These are phyloP conservation scores for Lucilia cuprina DNA, from an alignment of 1,140 invertebrate species.

Conservation along the genomic window DNA sequence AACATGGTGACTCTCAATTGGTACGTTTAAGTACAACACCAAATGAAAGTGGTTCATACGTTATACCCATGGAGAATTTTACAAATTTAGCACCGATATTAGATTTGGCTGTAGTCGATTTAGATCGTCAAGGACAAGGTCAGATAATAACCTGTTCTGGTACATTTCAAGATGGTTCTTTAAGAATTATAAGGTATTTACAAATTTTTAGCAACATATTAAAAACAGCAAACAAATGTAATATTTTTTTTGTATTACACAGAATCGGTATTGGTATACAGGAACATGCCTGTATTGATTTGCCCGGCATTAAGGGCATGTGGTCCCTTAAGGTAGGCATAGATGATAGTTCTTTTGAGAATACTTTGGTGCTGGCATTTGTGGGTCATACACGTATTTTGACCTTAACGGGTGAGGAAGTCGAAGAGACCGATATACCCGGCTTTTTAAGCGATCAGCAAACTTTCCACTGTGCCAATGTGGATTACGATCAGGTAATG, in stretches of 20 bases:
- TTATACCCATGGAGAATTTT: slow-evolving; percentile 94
- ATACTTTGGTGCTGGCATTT: slow-evolving; percentile 91
- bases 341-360: slow-evolving; percentile 70
- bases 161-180: slow-evolving; percentile 94
- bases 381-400: slow-evolving; percentile 93
- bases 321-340: slow-evolving; percentile 87
- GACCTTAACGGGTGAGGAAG: slow-evolving; percentile 90
- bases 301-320: slow-evolving; percentile 96
- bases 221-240: slow-evolving; percentile 81
- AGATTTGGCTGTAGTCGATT: slow-evolving; percentile 97
- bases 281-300: slow-evolving; percentile 96
- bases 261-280: slow-evolving; percentile 97
- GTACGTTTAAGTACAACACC: slow-evolving; percentile 87
- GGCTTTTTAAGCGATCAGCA: slow-evolving; percentile 91
- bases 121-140: slow-evolving; percentile 96
- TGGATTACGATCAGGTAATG: slow-evolving; percentile 78
- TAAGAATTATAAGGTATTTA: slow-evolving; percentile 81
- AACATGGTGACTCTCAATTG: slow-evolving; percentile 95
- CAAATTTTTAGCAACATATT: slow-evolving; percentile 69
- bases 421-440: slow-evolving; percentile 93
- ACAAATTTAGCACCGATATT: slow-evolving; percentile 97
- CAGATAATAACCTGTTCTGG: slow-evolving; percentile 98
- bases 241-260: background rate
- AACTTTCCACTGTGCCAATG: slow-evolving; percentile 93
- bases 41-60: slow-evolving; percentile 88